Evolutionary conservation across 1,140 invertebrate genomes (phyloP), one percentile per base, ranked within the genome.

Genomic region (Drosophila insularis): DNA sequence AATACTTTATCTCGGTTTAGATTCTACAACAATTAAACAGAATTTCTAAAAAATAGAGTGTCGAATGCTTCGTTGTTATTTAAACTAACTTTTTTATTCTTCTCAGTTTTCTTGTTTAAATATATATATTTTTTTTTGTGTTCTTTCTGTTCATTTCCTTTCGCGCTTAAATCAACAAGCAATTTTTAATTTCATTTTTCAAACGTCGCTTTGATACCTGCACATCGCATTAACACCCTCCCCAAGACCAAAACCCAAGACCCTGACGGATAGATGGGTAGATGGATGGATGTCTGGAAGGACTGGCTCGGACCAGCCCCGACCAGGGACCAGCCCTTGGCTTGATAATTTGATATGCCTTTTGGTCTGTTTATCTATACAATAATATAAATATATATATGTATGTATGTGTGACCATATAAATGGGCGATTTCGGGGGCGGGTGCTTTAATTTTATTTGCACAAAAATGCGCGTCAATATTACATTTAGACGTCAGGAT

Each of bases 191-290:
- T 89, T 81, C 82, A 84, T 84, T 78, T 87, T 76, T 90, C 77
- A 84, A 89, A 79, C 76, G 84, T 70, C 84, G 71, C 85, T 90
- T 90, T 90, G 89, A 90, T 90, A 90, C 89, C 84, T 85, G 89
- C 73, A 80, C 69, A 71, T 70, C 87, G 78, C 81, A 90, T 90
- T 90, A 90, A 82, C 87, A 80, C 87, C 82, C 86, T 69, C 50
- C 46, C 19, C 39, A 58, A 65, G 70, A 67, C 50, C 50, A 50
- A 55, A 70, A 55, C 23, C 27, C 55, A 65, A 65, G 46, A 40
- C 67, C 54, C 35, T 46, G 65, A 77, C 55, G 60, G 46, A 71
- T 43, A 55, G 63, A 70, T 39, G 74, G 72, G 58, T 21, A 55
- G 53, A 80, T 64, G 74, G 63, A 67, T 46, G 74, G 72, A 53